These are phyloP conservation scores for Idaea biselata DNA, from an alignment of 2,888 invertebrate genomes.

Conservation along the genomic window DNA sequence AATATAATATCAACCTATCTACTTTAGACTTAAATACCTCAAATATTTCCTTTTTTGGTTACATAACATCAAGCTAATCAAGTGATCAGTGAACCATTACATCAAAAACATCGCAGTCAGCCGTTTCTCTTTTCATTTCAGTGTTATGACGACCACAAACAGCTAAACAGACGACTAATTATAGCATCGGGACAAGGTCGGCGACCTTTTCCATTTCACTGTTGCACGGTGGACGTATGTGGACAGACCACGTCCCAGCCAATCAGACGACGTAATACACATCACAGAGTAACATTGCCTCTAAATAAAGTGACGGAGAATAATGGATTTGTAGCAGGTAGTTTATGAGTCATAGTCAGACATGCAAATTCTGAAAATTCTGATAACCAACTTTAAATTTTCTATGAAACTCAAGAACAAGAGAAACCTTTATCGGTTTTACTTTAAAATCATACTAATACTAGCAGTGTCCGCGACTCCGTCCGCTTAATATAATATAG, in stretches of 20 bases:
- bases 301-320: conserved; percentile 7
- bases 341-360: background rate
- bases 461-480: too few species aligned
- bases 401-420: background rate
- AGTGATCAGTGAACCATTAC: background rate
- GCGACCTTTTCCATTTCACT: conserved; percentile 48
- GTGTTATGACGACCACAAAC: conserved; percentile 17
- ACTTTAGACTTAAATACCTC: background rate
- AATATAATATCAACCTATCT: too few species aligned
- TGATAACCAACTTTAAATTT: background rate
- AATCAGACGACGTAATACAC: background rate
- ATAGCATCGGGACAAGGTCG: conserved; percentile 56
- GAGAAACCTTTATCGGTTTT: too few species aligned
- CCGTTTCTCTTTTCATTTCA: conserved; percentile 8
- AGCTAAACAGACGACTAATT: conserved; percentile 43
- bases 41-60: background rate
- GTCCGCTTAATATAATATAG: too few species aligned
- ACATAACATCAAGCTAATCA: background rate
- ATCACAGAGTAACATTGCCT: background rate
- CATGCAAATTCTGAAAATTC: background rate
- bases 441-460: too few species aligned
- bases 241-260: background rate
- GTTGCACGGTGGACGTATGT: conserved; percentile 4
- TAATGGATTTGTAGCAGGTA: background rate
- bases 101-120: background rate